Percentiles rank a stretch among this genome's conserved stretches.
These are phyloP conservation scores for Willisornis vidua DNA, from an alignment of 2,113 vertebrate genomes.

Conservation along the genomic window DNA sequence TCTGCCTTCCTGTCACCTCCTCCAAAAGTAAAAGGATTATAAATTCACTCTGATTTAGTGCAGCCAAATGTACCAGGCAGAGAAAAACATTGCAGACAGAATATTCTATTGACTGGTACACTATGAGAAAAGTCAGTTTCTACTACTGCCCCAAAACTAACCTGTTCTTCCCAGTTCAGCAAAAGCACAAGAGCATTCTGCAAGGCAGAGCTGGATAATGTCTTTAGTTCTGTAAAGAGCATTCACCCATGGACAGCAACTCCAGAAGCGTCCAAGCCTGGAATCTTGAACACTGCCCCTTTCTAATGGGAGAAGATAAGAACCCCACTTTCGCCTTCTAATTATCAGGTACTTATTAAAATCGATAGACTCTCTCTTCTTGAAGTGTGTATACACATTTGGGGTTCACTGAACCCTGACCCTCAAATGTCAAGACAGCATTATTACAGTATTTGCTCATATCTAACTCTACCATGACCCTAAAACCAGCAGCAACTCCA, in stretches of 20 bases:
- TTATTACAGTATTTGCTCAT: background rate
- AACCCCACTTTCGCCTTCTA: background rate
- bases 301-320: background rate
- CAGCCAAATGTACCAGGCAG: constrained; percentile 18
- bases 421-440: background rate
- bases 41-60: constrained; percentile 42
- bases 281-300: background rate
- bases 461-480: background rate
- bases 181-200: background rate
- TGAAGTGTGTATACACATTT: background rate
- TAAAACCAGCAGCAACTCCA: background rate
- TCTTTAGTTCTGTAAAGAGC: background rate
- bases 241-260: background rate
- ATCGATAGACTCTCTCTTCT: background rate
- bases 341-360: background rate
- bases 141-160: background rate
- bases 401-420: background rate
- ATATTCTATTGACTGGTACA: background rate
- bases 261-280: background rate
- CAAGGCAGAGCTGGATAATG: background rate
- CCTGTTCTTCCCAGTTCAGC: background rate
- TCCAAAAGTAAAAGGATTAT: constrained; percentile 49
- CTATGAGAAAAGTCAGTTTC: background rate
- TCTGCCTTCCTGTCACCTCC: constrained; percentile 45
- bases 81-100: constrained; percentile 32